phyloP scores from a whole-genome alignment of 2,797 vertebrate species.

The Numenius phaeopus region DNA sequence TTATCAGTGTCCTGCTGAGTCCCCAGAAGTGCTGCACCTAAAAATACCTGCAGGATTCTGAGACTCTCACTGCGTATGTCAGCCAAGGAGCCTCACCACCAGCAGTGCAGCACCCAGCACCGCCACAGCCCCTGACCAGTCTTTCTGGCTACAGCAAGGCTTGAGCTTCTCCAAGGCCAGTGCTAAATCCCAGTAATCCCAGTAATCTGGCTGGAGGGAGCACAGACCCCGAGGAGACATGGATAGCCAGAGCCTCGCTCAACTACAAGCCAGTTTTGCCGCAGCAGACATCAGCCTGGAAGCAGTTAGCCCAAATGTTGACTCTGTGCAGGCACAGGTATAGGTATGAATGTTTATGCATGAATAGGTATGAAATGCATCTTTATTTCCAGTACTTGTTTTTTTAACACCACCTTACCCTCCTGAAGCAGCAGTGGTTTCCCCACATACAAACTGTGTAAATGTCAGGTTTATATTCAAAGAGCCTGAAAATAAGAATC shows the following conservation, averaged over 20 bases:
- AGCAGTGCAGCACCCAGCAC: not conserved
- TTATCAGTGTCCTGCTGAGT: not conserved
- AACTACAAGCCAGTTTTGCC: not conserved
- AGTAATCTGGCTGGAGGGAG: not conserved
- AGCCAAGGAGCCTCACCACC: not conserved
- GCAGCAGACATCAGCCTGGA: not conserved
- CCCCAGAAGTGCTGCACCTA: not conserved
- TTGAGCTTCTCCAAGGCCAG: not conserved
- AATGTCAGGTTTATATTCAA: slow-evolving; percentile 2
- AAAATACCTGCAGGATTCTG: not conserved
- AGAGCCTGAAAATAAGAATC: not conserved
- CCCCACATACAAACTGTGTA: not conserved
- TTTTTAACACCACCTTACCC: not conserved
- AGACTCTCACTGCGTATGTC: fast-evolving
- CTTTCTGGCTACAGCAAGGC: not conserved
- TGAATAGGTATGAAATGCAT: not conserved
- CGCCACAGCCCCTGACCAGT: not conserved
- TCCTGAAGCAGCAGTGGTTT: not conserved
- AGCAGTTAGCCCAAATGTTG: not conserved
- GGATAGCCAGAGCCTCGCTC: not conserved
- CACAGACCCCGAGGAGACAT: not conserved
- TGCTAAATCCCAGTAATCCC: not conserved
- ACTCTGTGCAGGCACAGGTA: not conserved
- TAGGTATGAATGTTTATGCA: not conserved
- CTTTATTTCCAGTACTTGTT: not conserved